A percentile compares a stretch with the other conserved stretches of the same genome.
These are phyloP conservation scores for Acrossocheilus wenchowensis DNA, from an alignment of 2,797 vertebrate species.

Conservation along the genomic window DNA sequence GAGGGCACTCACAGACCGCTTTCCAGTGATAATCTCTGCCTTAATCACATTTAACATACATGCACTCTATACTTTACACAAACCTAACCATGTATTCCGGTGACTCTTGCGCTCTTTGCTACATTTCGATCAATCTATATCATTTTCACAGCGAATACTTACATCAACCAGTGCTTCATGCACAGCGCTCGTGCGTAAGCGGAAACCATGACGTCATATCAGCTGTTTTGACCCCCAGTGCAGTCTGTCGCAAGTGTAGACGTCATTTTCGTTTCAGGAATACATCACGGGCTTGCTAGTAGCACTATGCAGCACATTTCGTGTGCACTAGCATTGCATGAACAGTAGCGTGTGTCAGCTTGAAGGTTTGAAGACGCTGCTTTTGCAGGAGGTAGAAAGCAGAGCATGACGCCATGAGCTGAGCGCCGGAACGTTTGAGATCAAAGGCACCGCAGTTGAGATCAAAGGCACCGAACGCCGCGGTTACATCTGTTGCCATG, in stretches of 20 bases:
- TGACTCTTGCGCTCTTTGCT: neutral
- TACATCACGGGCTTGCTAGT: constrained; percentile 25
- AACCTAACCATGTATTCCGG: neutral
- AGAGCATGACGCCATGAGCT: constrained; percentile 44
- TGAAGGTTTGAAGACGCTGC: constrained; percentile 2
- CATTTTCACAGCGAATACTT: neutral
- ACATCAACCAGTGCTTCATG: neutral
- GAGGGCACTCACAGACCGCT: constrained; percentile 22
- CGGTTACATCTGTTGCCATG: constrained; percentile 63
- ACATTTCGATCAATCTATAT: neutral
- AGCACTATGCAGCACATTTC: constrained; percentile 13
- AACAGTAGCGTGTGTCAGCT: neutral
- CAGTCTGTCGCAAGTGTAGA: constrained; percentile 36
- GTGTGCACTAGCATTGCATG: neutral
- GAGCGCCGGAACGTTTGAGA: neutral
- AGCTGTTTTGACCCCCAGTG: constrained; percentile 37
- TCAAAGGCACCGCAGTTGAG: neutral
- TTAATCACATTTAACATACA: neutral
- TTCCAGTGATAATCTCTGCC: too few relatives aligned
- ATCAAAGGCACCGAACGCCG: constrained; percentile 7
- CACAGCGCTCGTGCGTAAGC: constrained; percentile 44
- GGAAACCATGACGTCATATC: constrained; percentile 58
- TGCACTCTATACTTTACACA: neutral
- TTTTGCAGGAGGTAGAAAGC: constrained; percentile 1
- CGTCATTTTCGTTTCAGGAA: constrained; percentile 53